A percentile compares a stretch with the other conserved stretches of the same genome.
Evolutionary conservation across 2,888 invertebrate genomes (phyloP).

Genomic region (Lepidochrysops patricia): DNA sequence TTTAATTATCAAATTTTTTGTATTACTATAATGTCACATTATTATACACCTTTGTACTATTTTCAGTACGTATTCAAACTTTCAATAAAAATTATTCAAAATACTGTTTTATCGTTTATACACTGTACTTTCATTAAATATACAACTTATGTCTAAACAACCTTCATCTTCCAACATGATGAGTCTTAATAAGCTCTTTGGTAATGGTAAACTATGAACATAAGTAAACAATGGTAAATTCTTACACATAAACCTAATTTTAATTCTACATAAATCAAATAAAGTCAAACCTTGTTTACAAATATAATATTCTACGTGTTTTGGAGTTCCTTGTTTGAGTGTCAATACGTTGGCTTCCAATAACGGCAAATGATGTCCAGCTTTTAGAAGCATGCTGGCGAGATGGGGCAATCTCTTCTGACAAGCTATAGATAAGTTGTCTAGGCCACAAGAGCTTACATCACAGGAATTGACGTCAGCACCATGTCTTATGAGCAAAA

Average conservation of each 20-base stretch:
- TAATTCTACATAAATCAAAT: conserved; percentile 73
- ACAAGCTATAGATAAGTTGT: conserved; percentile 72
- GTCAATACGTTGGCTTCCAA: conserved; percentile 25
- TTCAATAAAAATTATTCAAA: conserved; percentile 23
- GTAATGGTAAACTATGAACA: conserved; percentile 65
- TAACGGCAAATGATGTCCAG: conserved; percentile 44
- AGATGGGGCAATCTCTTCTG: conserved; percentile 42
- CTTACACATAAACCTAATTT: conserved; percentile 50
- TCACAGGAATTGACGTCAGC: conserved; percentile 76
- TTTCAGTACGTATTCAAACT: conserved; percentile 28
- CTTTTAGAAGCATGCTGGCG: conserved; percentile 53
- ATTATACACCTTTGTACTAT: conserved; percentile 46
- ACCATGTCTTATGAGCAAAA: conserved; percentile 75
- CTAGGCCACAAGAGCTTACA: conserved; percentile 72
- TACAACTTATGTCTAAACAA: conserved; percentile 11
- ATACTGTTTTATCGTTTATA: conserved; percentile 10
- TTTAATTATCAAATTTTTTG: conserved; percentile 11
- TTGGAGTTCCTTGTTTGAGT: conserved; percentile 38
- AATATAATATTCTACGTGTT: conserved; percentile 46
- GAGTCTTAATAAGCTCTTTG: conserved; percentile 70
- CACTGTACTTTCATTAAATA: background rate
- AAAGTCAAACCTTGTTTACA: conserved; percentile 67
- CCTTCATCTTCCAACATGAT: conserved; percentile 72
- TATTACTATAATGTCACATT: conserved; percentile 28
- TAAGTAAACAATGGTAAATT: conserved; percentile 49